A percentile compares a stretch with the other conserved stretches of the same genome.
Evolutionary conservation across 1,140 invertebrate species (phyloP).

Genomic region (Sarcophaga peregrina): DNA sequence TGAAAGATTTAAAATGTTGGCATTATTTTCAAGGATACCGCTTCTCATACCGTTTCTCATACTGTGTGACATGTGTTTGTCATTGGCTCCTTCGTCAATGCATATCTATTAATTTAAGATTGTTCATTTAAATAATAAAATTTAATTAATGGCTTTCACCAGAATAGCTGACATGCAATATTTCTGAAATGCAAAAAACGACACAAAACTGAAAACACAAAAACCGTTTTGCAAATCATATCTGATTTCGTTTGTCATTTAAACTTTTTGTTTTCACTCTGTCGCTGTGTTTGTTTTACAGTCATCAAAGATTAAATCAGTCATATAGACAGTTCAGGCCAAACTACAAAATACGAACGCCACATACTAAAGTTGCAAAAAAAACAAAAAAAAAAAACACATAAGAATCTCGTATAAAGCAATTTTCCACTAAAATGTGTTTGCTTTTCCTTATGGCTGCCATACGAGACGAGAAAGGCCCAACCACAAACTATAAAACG

Average conservation of each 20-base stretch:
- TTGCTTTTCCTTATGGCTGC: not conserved
- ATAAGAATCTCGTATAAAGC: slow-evolving; percentile 18
- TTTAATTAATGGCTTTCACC: slow-evolving; percentile 36
- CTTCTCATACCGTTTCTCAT: too few species aligned
- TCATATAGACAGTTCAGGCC: slow-evolving; percentile 39
- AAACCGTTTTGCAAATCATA: slow-evolving; percentile 21
- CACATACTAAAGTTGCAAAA: too few species aligned
- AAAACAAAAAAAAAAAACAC: not conserved
- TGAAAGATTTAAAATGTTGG: not conserved
- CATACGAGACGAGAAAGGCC: too few species aligned
- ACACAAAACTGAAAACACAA: slow-evolving; percentile 5
- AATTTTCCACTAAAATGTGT: slow-evolving; percentile 20
- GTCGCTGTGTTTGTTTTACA: slow-evolving; percentile 29
- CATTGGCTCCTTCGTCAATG: too few species aligned
- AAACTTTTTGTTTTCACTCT: not conserved
- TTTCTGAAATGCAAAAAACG: not conserved
- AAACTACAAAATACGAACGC: not conserved
- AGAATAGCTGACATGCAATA: slow-evolving; percentile 33
- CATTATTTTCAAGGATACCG: too few species aligned
- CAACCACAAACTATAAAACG: too few species aligned
- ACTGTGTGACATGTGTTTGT: too few species aligned
- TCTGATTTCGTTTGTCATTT: slow-evolving; percentile 5
- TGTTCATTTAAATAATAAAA: slow-evolving; percentile 35
- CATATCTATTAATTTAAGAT: not conserved
- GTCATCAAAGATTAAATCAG: slow-evolving; percentile 41